Conservation (phyloP, 2,888 invertebrate genomes). For the Lagria hirta region DNA sequence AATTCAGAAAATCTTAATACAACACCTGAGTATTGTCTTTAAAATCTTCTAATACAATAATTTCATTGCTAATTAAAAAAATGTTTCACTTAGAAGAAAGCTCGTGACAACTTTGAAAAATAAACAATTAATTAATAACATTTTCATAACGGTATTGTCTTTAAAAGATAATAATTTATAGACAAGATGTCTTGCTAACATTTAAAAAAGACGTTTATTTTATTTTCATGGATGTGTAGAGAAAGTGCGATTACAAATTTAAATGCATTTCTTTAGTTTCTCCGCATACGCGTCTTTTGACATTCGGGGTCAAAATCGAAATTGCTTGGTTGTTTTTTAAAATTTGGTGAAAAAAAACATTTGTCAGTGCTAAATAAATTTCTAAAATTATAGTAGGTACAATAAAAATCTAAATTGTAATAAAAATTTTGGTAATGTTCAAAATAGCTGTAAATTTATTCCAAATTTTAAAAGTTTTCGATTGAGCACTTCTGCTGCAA, state of each 20-base stretch:
- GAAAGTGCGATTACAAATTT: constrained; percentile 23
- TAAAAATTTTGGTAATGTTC: too few species aligned
- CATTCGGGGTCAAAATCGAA: constrained; percentile 15
- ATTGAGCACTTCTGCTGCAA: too few species aligned
- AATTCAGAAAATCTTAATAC: too few species aligned
- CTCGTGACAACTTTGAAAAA: background rate
- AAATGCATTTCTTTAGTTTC: constrained; percentile 26
- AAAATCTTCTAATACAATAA: background rate
- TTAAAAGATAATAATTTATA: background rate
- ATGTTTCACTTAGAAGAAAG: background rate
- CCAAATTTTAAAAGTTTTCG: too few species aligned
- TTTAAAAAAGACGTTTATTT: background rate
- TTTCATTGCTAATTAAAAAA: background rate
- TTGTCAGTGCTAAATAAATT: too few species aligned
- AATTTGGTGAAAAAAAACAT: too few species aligned
- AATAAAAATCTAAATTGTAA: too few species aligned
- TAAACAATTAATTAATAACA: background rate
- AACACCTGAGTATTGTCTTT: background rate
- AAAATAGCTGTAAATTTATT: too few species aligned
- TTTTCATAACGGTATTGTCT: background rate
- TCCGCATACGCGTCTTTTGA: constrained; percentile 19
- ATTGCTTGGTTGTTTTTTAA: constrained; percentile 3
- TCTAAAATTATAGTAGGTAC: too few species aligned
- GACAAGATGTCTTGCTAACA: background rate
- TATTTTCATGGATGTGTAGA: constrained; percentile 4